Evolutionary conservation across 2,113 vertebrate genomes (phyloP).

Genomic region (Strix aluco): DNA sequence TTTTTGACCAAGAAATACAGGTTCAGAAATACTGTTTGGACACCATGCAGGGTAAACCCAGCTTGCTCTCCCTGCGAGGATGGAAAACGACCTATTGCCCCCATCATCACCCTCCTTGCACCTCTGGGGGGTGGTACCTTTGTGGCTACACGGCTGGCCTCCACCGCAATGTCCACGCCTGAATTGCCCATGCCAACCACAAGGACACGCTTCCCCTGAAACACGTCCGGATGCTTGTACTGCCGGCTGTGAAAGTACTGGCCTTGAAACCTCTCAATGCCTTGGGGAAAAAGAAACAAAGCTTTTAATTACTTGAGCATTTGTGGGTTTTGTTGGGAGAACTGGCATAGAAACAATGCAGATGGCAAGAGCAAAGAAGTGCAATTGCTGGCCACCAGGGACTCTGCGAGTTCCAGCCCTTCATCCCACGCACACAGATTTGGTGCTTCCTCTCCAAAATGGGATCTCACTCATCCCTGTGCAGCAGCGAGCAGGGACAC

Average conservation of each 20-base stretch:
- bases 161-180: conserved; percentile 85
- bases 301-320: background rate
- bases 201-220: conserved; percentile 82
- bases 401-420: background rate
- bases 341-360: background rate
- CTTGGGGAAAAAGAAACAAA: conserved; percentile 56
- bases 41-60: background rate
- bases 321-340: background rate
- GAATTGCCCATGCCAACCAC: conserved; percentile 89
- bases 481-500: background rate
- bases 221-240: conserved; percentile 81
- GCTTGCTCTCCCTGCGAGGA: background rate
- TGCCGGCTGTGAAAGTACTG: conserved; percentile 82
- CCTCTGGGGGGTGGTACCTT: conserved; percentile 70
- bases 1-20: background rate
- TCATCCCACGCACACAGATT: background rate
- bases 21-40: background rate
- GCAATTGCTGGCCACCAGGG: background rate
- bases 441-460: background rate
- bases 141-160: conserved; percentile 80
- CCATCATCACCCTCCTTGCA: background rate
- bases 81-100: background rate
- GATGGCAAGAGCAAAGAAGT: background rate
- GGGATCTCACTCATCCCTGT: background rate
- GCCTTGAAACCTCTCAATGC: conserved; percentile 80